Evolutionary conservation across 2,797 vertebrate genomes (phyloP).

Genomic region (Sardinella longiceps): DNA sequence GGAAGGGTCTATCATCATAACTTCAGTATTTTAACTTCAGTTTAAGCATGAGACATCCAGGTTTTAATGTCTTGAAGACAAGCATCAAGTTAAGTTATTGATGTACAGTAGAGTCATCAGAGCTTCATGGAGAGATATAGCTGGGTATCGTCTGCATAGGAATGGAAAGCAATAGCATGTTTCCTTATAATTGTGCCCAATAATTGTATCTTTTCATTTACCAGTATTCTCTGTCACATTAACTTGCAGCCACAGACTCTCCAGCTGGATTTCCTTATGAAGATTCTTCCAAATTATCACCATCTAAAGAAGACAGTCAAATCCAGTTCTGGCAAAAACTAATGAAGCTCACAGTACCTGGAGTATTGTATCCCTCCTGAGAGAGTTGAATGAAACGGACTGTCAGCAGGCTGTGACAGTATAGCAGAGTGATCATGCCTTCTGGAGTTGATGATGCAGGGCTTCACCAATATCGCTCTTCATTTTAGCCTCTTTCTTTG

Average conservation of each 20-base stretch:
- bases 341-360: background rate
- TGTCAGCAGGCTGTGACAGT: background rate
- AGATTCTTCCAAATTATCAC: slow-evolving; percentile 96
- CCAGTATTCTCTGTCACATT: background rate
- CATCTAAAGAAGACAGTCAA: slow-evolving; percentile 93
- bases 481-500: background rate
- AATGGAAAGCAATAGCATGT: too few relatives aligned
- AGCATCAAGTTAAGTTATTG: too few relatives aligned
- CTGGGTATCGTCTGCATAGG: too few relatives aligned
- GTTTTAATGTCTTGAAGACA: too few relatives aligned
- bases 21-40: too few relatives aligned
- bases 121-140: too few relatives aligned
- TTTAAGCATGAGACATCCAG: too few relatives aligned
- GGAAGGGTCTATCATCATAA: too few relatives aligned
- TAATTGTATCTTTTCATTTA: background rate
- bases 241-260: slow-evolving; percentile 85
- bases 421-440: background rate
- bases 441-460: background rate
- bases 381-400: background rate
- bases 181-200: too few relatives aligned
- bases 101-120: too few relatives aligned
- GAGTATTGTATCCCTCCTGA: background rate
- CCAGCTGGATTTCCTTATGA: slow-evolving; percentile 96
- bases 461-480: background rate
- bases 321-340: slow-evolving; percentile 23